These are phyloP conservation scores for Chanos chanos DNA, from an alignment of 2,797 vertebrate species.

Conservation along the genomic window DNA sequence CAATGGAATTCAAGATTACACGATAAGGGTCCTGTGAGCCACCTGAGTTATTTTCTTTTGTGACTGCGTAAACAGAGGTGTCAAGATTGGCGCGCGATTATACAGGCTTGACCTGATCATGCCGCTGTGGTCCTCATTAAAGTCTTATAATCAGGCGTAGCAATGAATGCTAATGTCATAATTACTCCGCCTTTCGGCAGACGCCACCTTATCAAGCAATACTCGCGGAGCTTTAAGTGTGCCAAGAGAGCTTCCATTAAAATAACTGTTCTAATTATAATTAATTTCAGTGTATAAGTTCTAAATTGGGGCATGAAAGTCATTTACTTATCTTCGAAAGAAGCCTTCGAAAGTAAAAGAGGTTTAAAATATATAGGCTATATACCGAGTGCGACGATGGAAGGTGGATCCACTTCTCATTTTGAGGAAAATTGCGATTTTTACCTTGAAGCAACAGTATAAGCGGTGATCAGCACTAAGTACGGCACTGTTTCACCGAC, in stretches of 20 bases:
- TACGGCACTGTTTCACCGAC: too few species aligned
- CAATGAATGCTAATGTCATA: slow-evolving; percentile 40
- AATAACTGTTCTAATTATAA: slow-evolving; percentile 34
- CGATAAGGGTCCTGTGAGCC: slow-evolving; percentile 31
- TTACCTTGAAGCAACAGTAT: too few species aligned
- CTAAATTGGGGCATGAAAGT: slow-evolving; percentile 33
- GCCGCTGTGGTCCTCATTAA: slow-evolving; percentile 29
- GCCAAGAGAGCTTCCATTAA: slow-evolving; percentile 10
- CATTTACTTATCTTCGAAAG: slow-evolving; percentile 36
- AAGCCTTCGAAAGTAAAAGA: neutral
- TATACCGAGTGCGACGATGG: slow-evolving; percentile 9
- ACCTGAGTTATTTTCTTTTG: slow-evolving; percentile 49
- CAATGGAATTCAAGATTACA: slow-evolving; percentile 19
- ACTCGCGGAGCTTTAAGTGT: slow-evolving; percentile 21
- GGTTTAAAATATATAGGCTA: slow-evolving; percentile 14
- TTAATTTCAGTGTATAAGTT: slow-evolving; percentile 40
- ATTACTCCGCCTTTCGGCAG: slow-evolving; percentile 37
- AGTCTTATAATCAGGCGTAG: slow-evolving; percentile 20
- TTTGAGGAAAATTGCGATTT: too few species aligned
- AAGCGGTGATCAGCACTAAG: too few species aligned
- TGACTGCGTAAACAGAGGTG: slow-evolving; percentile 47
- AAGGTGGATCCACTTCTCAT: too few species aligned
- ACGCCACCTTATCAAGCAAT: slow-evolving; percentile 37
- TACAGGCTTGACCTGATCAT: slow-evolving; percentile 24
- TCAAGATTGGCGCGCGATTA: slow-evolving; percentile 47